These are phyloP conservation scores for Akabosia matsudoensis DNA, from an alignment of 1,140 invertebrate genomes.

Conservation along the genomic window DNA sequence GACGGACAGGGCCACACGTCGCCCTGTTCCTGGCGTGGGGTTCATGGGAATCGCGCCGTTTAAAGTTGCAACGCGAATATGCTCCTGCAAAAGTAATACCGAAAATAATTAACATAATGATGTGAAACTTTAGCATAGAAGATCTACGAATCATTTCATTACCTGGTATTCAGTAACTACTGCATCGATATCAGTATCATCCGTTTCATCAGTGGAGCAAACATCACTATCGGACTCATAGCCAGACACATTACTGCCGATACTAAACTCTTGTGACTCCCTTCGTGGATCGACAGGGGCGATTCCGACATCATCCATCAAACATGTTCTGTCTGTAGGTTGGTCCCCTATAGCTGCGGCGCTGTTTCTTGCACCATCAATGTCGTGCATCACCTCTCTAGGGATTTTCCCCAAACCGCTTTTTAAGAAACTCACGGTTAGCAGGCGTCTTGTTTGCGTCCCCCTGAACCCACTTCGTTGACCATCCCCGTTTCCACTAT, in stretches of 20 bases:
- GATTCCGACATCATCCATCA: slow-evolving; percentile 42
- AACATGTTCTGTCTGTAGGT: slow-evolving; percentile 35
- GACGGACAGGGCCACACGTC: slow-evolving; percentile 39
- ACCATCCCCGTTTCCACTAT: neutral
- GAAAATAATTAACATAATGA: neutral
- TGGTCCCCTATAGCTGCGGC: neutral
- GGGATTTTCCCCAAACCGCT: slow-evolving; percentile 40
- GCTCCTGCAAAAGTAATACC: slow-evolving; percentile 26
- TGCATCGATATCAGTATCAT: slow-evolving; percentile 46
- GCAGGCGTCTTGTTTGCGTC: slow-evolving; percentile 33
- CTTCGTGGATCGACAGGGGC: slow-evolving; percentile 36
- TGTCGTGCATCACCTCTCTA: slow-evolving; percentile 32
- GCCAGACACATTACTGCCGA: slow-evolving; percentile 44
- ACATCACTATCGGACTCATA: slow-evolving; percentile 43
- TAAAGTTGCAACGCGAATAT: slow-evolving; percentile 37
- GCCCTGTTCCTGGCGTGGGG: slow-evolving; percentile 39
- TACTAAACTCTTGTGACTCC: slow-evolving; percentile 28
- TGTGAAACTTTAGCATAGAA: neutral
- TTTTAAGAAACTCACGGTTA: slow-evolving; percentile 45
- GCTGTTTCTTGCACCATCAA: slow-evolving; percentile 23
- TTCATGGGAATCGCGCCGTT: slow-evolving; percentile 37
- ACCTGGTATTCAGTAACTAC: slow-evolving; percentile 43
- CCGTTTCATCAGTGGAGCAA: slow-evolving; percentile 26
- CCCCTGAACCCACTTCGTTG: neutral
- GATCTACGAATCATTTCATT: neutral